These are phyloP conservation scores for Caranx melampygus DNA, from an alignment of 2,113 vertebrate species.

Conservation along the genomic window DNA sequence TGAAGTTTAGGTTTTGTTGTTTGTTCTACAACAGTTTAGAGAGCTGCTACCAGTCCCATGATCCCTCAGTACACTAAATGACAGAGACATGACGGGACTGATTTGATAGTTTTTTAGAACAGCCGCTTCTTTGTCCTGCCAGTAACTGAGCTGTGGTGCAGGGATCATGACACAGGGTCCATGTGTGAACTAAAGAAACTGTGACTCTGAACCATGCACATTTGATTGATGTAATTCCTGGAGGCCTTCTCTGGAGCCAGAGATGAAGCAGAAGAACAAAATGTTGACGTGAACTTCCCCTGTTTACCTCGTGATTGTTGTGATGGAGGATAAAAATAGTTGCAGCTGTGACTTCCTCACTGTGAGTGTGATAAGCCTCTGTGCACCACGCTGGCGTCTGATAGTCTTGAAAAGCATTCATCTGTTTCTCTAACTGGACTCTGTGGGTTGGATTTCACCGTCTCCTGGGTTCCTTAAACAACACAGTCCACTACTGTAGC, in stretches of 20 bases:
- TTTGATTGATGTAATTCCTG: too few species aligned
- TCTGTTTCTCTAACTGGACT: not conserved
- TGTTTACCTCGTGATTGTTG: not conserved
- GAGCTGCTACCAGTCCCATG: too few species aligned
- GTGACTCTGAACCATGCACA: not conserved
- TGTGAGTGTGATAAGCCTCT: not conserved
- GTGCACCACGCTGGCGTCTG: not conserved
- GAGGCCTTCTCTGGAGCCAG: too few species aligned
- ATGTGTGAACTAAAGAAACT: not conserved
- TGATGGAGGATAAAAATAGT: not conserved
- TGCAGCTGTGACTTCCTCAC: not conserved
- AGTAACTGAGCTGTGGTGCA: not conserved
- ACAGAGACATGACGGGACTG: not conserved
- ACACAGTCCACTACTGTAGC: not conserved
- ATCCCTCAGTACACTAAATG: not conserved
- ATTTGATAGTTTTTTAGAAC: not conserved
- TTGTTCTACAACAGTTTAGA: not conserved
- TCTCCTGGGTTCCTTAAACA: not conserved
- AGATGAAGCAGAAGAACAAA: too few species aligned
- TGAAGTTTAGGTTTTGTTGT: not conserved
- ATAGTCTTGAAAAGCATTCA: constrained; percentile 21
- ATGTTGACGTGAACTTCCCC: too few species aligned
- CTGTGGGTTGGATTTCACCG: not conserved
- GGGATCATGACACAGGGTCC: not conserved
- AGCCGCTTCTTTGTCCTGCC: not conserved